Conservation (phyloP, 1,140 invertebrate species). For the Palaemon carinicauda region DNA sequence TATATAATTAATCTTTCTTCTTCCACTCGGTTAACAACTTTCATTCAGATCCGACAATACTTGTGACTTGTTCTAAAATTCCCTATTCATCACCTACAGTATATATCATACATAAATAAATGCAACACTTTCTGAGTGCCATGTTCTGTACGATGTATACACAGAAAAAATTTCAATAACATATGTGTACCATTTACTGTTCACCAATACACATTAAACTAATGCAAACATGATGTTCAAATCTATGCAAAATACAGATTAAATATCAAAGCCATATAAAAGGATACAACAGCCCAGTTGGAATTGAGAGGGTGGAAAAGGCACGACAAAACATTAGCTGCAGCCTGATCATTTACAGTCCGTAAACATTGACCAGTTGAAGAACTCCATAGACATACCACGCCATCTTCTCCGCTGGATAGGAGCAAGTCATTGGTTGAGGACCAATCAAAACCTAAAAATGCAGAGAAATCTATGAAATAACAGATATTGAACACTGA, state of each 20-base stretch:
- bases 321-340: slow-evolving; percentile 76
- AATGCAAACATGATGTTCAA: neutral
- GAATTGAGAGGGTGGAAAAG: slow-evolving; percentile 87
- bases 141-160: too few species aligned
- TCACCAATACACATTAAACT: too few species aligned
- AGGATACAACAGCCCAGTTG: slow-evolving; percentile 82
- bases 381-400: slow-evolving; percentile 79
- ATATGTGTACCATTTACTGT: too few species aligned
- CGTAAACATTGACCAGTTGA: slow-evolving; percentile 73
- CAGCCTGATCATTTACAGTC: slow-evolving; percentile 72
- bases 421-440: slow-evolving; percentile 85
- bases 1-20: too few species aligned
- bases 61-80: too few species aligned
- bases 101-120: too few species aligned
- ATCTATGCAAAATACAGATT: neutral
- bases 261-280: slow-evolving; percentile 58
- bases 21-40: too few species aligned
- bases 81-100: too few species aligned
- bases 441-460: slow-evolving; percentile 78
- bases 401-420: slow-evolving; percentile 79
- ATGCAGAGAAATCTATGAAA: neutral
- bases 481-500: too few species aligned
- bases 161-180: too few species aligned
- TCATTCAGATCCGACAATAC: too few species aligned
- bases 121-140: too few species aligned